Evolutionary conservation across 2,888 invertebrate species (phyloP).

Genomic region (Agonopterix alstromeriana): DNA sequence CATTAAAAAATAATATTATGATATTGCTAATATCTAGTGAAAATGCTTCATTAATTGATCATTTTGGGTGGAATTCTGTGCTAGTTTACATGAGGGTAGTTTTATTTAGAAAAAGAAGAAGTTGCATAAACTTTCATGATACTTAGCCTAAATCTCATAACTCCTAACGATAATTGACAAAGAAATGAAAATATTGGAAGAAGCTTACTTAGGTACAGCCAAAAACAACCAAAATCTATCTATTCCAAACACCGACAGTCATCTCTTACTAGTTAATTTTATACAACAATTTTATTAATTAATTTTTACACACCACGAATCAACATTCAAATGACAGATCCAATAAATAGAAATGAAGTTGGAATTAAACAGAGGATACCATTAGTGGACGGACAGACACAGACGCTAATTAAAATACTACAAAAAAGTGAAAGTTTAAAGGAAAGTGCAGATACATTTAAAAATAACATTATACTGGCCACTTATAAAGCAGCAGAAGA

Average conservation of each 20-base stretch:
- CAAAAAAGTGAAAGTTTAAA: conserved; percentile 16
- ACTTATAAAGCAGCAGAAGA: conserved; percentile 10
- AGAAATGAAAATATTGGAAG: conserved; percentile 35
- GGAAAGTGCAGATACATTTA: conserved; percentile 11
- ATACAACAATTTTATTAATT: conserved; percentile 45
- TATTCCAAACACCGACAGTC: conserved; percentile 54
- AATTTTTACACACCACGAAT: conserved; percentile 47
- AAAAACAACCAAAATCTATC: conserved; percentile 45
- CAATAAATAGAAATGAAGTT: conserved; percentile 16
- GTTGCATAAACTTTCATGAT: neutral
- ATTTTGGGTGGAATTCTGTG: neutral
- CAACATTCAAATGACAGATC: conserved; percentile 31
- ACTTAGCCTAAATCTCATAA: conserved; percentile 33
- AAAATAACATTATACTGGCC: conserved; percentile 12
- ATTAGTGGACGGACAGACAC: conserved; percentile 67
- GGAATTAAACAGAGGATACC: conserved; percentile 32
- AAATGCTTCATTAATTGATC: conserved; percentile 5
- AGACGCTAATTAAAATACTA: conserved; percentile 40
- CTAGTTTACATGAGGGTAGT: neutral
- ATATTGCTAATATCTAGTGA: neutral
- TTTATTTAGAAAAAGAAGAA: neutral
- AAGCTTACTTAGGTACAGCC: conserved; percentile 61
- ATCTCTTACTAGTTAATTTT: conserved; percentile 58
- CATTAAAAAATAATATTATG: conserved; percentile 2
- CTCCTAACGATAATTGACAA: conserved; percentile 51